These are phyloP conservation scores for Mesorhabditis belari DNA, from an alignment of 2,888 invertebrate species.

Conservation along the genomic window DNA sequence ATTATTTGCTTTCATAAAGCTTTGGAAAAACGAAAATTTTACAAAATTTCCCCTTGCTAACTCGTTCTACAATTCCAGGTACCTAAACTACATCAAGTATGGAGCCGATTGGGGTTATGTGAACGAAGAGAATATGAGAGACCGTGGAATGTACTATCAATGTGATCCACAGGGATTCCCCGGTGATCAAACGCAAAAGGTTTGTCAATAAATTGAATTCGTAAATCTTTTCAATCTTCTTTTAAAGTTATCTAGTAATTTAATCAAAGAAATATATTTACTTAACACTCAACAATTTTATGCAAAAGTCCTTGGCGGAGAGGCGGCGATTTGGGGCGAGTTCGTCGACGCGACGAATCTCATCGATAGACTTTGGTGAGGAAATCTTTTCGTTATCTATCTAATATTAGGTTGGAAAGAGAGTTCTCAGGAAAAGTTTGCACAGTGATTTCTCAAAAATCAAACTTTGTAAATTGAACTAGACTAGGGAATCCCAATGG, in stretches of 20 bases:
- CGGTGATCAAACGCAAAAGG: constrained; percentile 59
- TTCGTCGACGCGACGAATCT: constrained; percentile 68
- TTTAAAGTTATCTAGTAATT: no score
- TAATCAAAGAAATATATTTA: neutral
- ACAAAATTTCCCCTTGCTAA: no score
- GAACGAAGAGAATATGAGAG: constrained; percentile 4
- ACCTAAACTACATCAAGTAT: constrained; percentile 68
- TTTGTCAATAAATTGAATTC: constrained; percentile 20
- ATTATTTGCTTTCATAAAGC: no score
- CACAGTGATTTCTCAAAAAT: no score
- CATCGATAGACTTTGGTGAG: constrained; percentile 64
- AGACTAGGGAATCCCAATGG: no score
- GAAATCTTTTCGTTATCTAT: neutral
- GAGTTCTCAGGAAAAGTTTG: no score
- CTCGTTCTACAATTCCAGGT: constrained; percentile 65
- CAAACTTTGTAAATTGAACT: no score
- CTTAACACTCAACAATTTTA: neutral
- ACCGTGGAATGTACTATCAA: constrained; percentile 47
- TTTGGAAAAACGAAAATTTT: constrained; percentile 12
- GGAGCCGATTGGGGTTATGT: constrained; percentile 42
- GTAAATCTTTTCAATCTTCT: no score
- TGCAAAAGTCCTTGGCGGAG: constrained; percentile 73
- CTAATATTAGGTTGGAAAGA: neutral
- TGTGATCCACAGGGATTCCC: constrained; percentile 55
- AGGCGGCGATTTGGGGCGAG: constrained; percentile 85